Base-by-base conservation (phyloP, 2,888 invertebrate species). In the Caenorhabditis japonica region DNA sequence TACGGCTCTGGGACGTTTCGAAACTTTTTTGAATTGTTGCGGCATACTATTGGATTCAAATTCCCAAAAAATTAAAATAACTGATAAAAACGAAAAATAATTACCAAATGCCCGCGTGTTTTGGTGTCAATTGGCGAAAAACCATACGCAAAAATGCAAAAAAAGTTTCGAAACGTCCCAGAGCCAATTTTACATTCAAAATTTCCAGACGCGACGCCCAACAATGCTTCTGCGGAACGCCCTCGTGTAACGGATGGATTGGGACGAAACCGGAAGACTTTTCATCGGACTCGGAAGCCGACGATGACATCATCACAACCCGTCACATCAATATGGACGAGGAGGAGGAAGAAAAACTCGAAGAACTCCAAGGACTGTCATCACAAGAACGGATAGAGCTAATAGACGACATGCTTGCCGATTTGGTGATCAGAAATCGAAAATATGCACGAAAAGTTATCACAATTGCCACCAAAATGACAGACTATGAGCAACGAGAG, bases 201-300 rank as follows among this genome's bases (percentile, higher is more conserved):
- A n/a, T n/a, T 77, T 85, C 17, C 89, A 94, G 96, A 5, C 93
- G 95, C 89, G 94, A 94, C 88, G 96, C 97, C 0, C 97, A 99
- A 89, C 92, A 93, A 75, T 99, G 99, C 89, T 95, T 91, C 88
- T 99, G 99, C 89, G 95, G 94, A 80, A 91, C 96, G 0, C 87
- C 91, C 10, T 92, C 92, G 83, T 99, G 99, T 88, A 92, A 95
- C 23, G 97, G 99, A 0, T 95, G 94, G 93, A 94, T 99, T 75
- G 97, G 97, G 0, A 85, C 68, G 17, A 59, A 56, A n/a, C 58
- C 39, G n/a, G 75, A 74, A 33, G 64, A 49, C 8, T 51, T 39
- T 23, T 61, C 55, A 10, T 43, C 52, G n/a, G 58, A 72, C 8
- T 69, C 64, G 27, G 60, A 58, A 8, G 72, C 64, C 13, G 68